These are phyloP conservation scores for Drosophila baimaii DNA, from an alignment of 1,140 invertebrate species.

Conservation along the genomic window DNA sequence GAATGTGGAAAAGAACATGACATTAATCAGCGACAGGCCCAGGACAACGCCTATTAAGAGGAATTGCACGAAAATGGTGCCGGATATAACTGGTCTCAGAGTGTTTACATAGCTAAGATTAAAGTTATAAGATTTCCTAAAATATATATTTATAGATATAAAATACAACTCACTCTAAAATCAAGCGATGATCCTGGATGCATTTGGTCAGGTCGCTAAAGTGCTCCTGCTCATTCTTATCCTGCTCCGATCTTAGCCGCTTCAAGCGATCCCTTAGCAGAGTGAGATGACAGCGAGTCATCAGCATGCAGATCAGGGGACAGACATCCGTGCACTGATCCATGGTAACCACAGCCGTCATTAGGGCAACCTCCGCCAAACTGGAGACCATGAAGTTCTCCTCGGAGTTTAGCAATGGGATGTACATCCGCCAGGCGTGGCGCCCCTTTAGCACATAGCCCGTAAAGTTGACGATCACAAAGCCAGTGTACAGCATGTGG, in stretches of 20 bases:
- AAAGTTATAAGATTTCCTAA: too few relatives aligned
- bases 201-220: conserved; percentile 45
- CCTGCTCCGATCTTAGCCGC: conserved; percentile 21
- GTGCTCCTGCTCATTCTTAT: conserved; percentile 26
- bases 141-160: too few relatives aligned
- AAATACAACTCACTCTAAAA: conserved; percentile 64
- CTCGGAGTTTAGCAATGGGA: conserved; percentile 38
- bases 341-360: conserved; percentile 41
- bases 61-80: conserved; percentile 41
- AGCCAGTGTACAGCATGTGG: conserved; percentile 25
- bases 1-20: conserved; percentile 42
- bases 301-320: conserved; percentile 40
- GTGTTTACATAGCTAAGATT: conserved; percentile 47
- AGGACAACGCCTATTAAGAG: conserved; percentile 35
- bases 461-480: conserved; percentile 19
- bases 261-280: conserved; percentile 41
- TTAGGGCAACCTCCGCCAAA: conserved; percentile 24
- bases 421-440: conserved; percentile 53
- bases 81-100: conserved; percentile 36
- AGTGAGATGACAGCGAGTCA: conserved; percentile 41
- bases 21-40: conserved; percentile 33
- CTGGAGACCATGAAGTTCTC: conserved; percentile 31
- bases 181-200: conserved; percentile 54
- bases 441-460: conserved; percentile 5
- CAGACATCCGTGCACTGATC: conserved; percentile 51